Evolutionary conservation across 1,140 invertebrate species (phyloP), one percentile per base, ranked within the genome.

Genomic region (Galleria mellonella): DNA sequence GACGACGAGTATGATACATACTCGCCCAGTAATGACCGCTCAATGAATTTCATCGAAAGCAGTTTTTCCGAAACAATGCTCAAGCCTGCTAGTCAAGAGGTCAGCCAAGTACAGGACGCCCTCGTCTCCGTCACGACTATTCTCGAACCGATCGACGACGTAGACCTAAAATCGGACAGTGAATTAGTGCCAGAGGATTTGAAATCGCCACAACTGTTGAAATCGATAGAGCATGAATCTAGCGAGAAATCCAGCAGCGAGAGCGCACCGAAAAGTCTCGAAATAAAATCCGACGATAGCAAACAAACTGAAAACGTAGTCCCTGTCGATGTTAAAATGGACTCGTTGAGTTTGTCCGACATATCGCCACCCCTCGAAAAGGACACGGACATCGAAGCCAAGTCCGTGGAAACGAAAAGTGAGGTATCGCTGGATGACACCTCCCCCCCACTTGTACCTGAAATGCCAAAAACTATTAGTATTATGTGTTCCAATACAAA

Each of bases 11-110:
- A 72, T 39, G 70, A 74, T 10, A 49, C 56, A 0, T 82, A 81
- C 43, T 76, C 73, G 0, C 67, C 71, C 10, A 62, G 55, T 32
- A 86, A 86, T 46, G 85, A 87, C 57, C 66, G 83, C 32, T 87
- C 85, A 9, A 86, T 89, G 49, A 87, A 89, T 57, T 90, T 89
- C 45, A 89, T 90, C 27, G 88, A 89, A 55, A 58, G 73, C 51
- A 71, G 51, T 32, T 82, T 68, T 45, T 72, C 72, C 1, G 75
- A 83, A 46, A 85, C 69, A 1, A 62, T 72, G 1, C 46, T 74
- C 2, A 76, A 73, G 41, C 70, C 72, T 23, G 46, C 53, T 14
- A 62, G 51, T 29, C 33, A 62, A 35, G 58, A 62, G 10, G 45
- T 47, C 13, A 47, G 43, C 15, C 54, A 29, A 30, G 43, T 23